These are phyloP conservation scores for Exocentrus adspersus DNA, from an alignment of 2,888 invertebrate species.

Conservation along the genomic window DNA sequence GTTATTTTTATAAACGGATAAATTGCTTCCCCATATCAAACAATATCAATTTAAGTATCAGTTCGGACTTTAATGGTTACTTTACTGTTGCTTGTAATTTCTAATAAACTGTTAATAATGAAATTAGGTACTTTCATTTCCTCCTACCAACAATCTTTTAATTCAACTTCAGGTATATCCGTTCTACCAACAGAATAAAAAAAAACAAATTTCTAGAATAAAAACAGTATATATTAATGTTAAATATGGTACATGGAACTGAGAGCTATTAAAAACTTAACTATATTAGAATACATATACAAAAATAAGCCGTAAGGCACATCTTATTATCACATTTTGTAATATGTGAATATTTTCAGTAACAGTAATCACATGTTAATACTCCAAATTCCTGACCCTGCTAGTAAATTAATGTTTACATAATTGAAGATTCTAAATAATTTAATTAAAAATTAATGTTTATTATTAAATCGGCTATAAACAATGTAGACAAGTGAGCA, in stretches of 20 bases:
- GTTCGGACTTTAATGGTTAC: background rate
- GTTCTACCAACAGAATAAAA: too few relatives aligned
- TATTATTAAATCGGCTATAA: background rate
- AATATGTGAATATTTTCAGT: conserved; percentile 33
- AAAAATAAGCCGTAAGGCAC: conserved; percentile 38
- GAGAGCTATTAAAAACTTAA: background rate
- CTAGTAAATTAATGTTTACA: background rate
- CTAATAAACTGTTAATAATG: conserved; percentile 21
- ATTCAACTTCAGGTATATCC: too few relatives aligned
- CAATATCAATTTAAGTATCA: conserved; percentile 2
- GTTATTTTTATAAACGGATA: conserved; percentile 1
- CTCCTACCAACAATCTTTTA: too few relatives aligned
- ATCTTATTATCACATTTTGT: conserved; percentile 45
- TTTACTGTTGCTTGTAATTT: conserved; percentile 20
- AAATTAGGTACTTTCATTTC: background rate
- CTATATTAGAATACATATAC: conserved; percentile 11
- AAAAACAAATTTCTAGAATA: background rate
- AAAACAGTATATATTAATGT: conserved; percentile 24
- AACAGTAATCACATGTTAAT: conserved; percentile 40
- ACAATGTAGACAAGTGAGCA: background rate
- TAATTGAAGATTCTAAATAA: background rate
- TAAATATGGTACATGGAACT: conserved; percentile 17
- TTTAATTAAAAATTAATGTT: background rate
- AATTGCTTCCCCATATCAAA: background rate
- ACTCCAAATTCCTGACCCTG: conserved; percentile 34